Evolutionary conservation across 1,140 invertebrate species (phyloP).

Genomic region (Venturia canescens): DNA sequence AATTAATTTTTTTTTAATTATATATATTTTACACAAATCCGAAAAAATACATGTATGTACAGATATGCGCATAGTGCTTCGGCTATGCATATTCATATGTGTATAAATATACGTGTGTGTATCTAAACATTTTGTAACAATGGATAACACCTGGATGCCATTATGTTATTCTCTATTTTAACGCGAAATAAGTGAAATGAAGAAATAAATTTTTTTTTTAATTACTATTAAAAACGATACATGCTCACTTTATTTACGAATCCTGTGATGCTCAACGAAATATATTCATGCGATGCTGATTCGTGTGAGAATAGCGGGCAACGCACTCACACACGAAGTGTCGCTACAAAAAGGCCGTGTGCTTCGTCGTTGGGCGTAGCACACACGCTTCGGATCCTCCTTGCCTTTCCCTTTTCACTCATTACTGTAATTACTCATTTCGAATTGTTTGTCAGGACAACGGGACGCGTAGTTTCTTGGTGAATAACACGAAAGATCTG

Average conservation of each 20-base stretch:
- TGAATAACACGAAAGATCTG: slow-evolving; percentile 57
- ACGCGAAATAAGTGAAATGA: slow-evolving; percentile 68
- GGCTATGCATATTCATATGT: slow-evolving; percentile 25
- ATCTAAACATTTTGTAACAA: slow-evolving; percentile 56
- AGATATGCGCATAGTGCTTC: neutral
- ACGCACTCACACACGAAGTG: neutral
- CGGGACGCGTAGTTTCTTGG: slow-evolving; percentile 10
- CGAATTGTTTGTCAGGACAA: slow-evolving; percentile 54
- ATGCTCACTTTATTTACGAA: neutral
- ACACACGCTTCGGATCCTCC: slow-evolving; percentile 51
- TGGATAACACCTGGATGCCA: slow-evolving; percentile 74
- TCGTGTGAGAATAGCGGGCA: slow-evolving; percentile 13
- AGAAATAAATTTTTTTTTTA: slow-evolving; percentile 20
- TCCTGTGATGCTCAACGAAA: neutral
- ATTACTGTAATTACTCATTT: slow-evolving; percentile 64
- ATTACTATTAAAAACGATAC: slow-evolving; percentile 3
- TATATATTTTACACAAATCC: no score
- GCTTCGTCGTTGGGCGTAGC: slow-evolving; percentile 19
- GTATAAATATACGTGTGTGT: no score
- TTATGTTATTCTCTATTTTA: slow-evolving; percentile 73
- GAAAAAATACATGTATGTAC: slow-evolving; percentile 42
- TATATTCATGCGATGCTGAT: neutral
- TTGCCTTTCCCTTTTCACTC: slow-evolving; percentile 59
- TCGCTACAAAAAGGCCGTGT: slow-evolving; percentile 32
- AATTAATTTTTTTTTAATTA: slow-evolving; percentile 39